Conservation (phyloP, 2,113 vertebrate species). For the Heliornis fulica region DNA sequence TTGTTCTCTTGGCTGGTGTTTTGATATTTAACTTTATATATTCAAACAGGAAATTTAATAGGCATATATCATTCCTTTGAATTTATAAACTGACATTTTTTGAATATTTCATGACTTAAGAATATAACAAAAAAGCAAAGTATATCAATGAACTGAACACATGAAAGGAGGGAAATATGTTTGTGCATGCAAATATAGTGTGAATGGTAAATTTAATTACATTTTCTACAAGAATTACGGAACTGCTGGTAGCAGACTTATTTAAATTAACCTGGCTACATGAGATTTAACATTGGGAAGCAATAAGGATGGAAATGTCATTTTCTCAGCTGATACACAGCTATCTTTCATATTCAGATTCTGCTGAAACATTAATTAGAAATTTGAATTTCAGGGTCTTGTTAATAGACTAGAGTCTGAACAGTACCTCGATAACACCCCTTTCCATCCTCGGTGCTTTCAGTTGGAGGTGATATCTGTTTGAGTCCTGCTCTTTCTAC, state of each 20-base stretch:
- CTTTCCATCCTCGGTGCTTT: background rate
- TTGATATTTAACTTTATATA: background rate
- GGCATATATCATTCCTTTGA: background rate
- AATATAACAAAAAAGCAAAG: background rate
- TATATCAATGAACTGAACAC: background rate
- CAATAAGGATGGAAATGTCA: background rate
- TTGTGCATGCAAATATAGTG: background rate
- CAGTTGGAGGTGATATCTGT: background rate
- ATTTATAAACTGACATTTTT: background rate
- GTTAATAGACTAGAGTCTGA: background rate
- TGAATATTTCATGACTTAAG: background rate
- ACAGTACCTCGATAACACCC: background rate
- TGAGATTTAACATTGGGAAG: background rate
- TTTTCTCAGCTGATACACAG: background rate
- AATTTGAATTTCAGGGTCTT: background rate
- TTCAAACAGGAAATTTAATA: background rate
- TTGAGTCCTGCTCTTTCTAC: background rate
- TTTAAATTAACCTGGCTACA: slow-evolving; percentile 6
- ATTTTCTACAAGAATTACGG: background rate
- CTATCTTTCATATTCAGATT: background rate
- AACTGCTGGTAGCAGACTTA: background rate
- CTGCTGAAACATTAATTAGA: background rate
- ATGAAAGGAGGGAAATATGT: background rate
- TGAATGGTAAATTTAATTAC: background rate
- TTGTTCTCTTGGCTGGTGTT: background rate